Evolutionary conservation across 2,113 vertebrate genomes (phyloP), one percentile per base, ranked within the genome.

Genomic region (Podocnemis expansa): DNA sequence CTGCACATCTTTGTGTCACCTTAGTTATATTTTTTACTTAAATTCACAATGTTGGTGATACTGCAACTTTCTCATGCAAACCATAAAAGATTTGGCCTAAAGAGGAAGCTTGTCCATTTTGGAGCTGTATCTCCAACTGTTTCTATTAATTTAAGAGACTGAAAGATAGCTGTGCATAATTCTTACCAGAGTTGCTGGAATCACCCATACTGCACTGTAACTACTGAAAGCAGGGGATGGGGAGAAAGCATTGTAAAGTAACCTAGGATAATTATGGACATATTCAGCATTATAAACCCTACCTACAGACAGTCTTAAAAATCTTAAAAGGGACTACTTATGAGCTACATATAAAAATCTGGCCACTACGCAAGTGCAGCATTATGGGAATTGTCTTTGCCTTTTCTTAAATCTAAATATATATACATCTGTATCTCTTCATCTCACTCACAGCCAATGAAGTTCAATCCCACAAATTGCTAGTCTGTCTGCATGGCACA

Each of bases 101-200:
- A 95, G 81, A 80, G 95, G 92, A 96, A 0, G 0, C 85, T 95
- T 96, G 91, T 84, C 94, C 94, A 93, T 94, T 60, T 95, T 87
- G 93, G 92, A 95, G 58, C 87, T 88, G 89, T 95, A 94, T 96
- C 85, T 95, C 89, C 83, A 87, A 93, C 88, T 96, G 86, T 96
- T 96, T 85, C 89, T 95, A 91, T 88, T 91, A 95, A 93, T 95
- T 90, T 91, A 91, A 90, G 75, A 84, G 84, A 88, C 91, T 60
- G 91, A 93, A 95, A 92, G 76, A 86, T 78, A 96, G 90, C 73
- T 90, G 89, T 78, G 79, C 87, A 94, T 92, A 93, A 95, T 89
- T 94, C 82, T 91, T 89, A 60, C 67, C 93, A 93, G 78, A 55
- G 82, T 87, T 89, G 87, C 82, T 96, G 92, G 89, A 86, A 94